These are phyloP conservation scores for Tautogolabrus adspersus DNA, from an alignment of 2,113 vertebrate genomes.

Conservation along the genomic window DNA sequence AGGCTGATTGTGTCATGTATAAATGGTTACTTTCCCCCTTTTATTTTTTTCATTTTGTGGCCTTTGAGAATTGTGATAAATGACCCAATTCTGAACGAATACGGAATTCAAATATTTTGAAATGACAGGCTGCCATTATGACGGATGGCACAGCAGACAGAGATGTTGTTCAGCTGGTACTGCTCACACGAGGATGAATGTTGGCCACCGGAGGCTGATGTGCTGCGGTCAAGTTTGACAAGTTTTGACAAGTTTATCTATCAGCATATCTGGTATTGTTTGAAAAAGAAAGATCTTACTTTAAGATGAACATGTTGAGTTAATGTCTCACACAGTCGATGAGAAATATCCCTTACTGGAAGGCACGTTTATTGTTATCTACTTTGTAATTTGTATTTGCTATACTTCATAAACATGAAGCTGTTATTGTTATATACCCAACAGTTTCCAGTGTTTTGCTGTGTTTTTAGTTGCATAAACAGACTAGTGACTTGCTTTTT, in stretches of 20 bases:
- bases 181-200: conserved; percentile 15
- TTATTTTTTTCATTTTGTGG: conserved; percentile 2
- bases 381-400: too few relatives aligned
- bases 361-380: too few relatives aligned
- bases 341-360: neutral
- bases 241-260: neutral
- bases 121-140: conserved; percentile 47
- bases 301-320: neutral
- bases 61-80: conserved; percentile 50
- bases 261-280: neutral
- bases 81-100: conserved; percentile 39
- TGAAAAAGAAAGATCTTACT: neutral
- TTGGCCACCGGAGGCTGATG: neutral
- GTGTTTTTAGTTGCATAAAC: too few relatives aligned
- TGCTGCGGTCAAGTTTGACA: neutral
- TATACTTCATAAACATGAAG: too few relatives aligned
- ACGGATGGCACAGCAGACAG: conserved; percentile 47
- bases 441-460: too few relatives aligned
- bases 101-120: conserved; percentile 45
- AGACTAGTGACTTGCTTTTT: too few relatives aligned
- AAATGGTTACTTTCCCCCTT: neutral
- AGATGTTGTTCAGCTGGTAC: conserved; percentile 27
- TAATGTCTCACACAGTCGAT: neutral
- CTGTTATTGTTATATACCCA: too few relatives aligned
- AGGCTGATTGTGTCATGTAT: conserved; percentile 13